phyloP scores from a whole-genome alignment of 2,113 vertebrate genomes.

The Nyctereutes procyonoides region DNA sequence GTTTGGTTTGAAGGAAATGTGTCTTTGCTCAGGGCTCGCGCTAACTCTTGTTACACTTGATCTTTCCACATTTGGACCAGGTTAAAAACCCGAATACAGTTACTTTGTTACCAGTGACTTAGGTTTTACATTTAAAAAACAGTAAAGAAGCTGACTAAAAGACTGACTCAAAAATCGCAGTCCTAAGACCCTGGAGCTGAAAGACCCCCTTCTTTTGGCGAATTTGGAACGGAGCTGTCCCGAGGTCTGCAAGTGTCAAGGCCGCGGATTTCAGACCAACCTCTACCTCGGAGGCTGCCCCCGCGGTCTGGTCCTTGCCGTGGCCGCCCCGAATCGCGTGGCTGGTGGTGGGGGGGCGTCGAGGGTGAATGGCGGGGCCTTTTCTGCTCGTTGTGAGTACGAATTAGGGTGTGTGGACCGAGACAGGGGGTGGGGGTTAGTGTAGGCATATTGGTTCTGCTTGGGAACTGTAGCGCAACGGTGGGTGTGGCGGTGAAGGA shows the following conservation, averaged over 20 bases:
- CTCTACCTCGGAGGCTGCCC: not conserved
- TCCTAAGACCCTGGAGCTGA: not conserved
- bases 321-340: not conserved
- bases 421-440: not conserved
- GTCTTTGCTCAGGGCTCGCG: not conserved
- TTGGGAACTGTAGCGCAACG: not conserved
- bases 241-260: not conserved
- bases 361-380: not conserved
- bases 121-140: not conserved
- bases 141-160: not conserved
- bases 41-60: not conserved
- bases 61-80: not conserved
- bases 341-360: not conserved
- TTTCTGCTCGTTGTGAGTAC: not conserved
- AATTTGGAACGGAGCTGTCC: too few species aligned
- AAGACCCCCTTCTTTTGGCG: not conserved
- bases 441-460: not conserved
- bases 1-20: not conserved
- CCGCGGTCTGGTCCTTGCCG: not conserved
- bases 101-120: not conserved
- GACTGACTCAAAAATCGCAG: not conserved
- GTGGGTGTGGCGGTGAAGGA: slow-evolving; percentile 49
- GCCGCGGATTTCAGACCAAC: not conserved
- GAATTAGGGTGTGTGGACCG: not conserved
- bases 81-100: not conserved